phyloP scores from a whole-genome alignment of 2,797 vertebrate species.

The Otolemur crassicaudatus region DNA sequence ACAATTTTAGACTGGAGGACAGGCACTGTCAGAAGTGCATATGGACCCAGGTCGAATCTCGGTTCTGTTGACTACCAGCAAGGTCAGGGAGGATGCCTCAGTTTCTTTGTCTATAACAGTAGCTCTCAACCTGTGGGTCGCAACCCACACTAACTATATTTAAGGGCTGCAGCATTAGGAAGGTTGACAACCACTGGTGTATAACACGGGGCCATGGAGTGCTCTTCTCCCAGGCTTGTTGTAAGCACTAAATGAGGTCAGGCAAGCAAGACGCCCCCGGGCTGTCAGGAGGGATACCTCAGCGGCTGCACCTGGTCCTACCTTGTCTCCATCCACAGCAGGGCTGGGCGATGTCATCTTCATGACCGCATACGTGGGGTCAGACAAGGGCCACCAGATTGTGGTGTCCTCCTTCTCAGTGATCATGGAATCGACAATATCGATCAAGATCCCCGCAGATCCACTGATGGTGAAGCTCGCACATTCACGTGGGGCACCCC shows the following conservation, averaged over 20 bases:
- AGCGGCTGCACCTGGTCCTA: not conserved
- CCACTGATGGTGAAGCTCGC: not conserved
- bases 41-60: rapidly evolving
- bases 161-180: no score
- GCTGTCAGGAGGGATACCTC: no score
- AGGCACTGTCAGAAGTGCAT: rapidly evolving
- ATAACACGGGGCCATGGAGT: not conserved
- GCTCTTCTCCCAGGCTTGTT: not conserved
- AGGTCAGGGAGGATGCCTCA: rapidly evolving
- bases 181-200: not conserved
- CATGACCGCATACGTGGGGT: not conserved
- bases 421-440: rapidly evolving
- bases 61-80: not conserved
- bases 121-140: no score
- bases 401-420: rapidly evolving
- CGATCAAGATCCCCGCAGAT: not conserved
- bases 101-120: not conserved
- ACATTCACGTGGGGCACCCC: conserved; percentile 1
- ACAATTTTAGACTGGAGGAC: not conserved
- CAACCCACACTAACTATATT: no score
- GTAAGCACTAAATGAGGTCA: rapidly evolving
- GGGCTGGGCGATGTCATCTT: conserved; percentile 13
- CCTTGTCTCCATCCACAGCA: not conserved
- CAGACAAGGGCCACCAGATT: not conserved
- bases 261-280: not conserved